phyloP scores from a whole-genome alignment of 2,113 vertebrate genomes.

The Marmota monax region DNA sequence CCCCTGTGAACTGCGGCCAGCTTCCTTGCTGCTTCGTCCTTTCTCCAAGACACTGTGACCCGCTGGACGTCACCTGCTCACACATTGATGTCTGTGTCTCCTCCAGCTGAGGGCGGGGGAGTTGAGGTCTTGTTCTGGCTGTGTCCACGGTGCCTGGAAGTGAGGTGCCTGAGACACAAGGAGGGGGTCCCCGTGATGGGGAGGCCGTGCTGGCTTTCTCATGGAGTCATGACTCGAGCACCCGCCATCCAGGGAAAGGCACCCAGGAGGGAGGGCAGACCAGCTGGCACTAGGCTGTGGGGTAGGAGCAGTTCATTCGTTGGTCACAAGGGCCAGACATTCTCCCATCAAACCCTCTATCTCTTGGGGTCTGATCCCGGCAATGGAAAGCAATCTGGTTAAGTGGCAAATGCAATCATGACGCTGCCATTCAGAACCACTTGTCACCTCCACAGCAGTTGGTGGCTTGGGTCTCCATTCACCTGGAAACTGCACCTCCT shows the following conservation, averaged over 20 bases:
- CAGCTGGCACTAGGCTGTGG: neutral
- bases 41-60: neutral
- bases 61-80: too few species aligned
- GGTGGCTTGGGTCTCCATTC: neutral
- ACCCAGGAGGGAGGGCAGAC: neutral
- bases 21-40: too few species aligned
- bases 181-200: rapidly evolving
- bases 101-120: neutral
- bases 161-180: neutral
- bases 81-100: neutral
- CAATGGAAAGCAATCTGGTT: conserved; percentile 67
- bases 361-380: conserved; percentile 2
- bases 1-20: neutral
- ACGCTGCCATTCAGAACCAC: conserved; percentile 4
- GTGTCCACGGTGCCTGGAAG: neutral
- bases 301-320: neutral
- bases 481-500: neutral
- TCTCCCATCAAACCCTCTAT: conserved; percentile 35
- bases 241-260: neutral
- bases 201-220: neutral
- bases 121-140: neutral
- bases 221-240: neutral
- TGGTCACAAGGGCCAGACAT: neutral
- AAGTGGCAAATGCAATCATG: conserved; percentile 60
- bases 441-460: neutral